phyloP scores from a whole-genome alignment of 2,113 vertebrate genomes.

The Macquaria australasica region DNA sequence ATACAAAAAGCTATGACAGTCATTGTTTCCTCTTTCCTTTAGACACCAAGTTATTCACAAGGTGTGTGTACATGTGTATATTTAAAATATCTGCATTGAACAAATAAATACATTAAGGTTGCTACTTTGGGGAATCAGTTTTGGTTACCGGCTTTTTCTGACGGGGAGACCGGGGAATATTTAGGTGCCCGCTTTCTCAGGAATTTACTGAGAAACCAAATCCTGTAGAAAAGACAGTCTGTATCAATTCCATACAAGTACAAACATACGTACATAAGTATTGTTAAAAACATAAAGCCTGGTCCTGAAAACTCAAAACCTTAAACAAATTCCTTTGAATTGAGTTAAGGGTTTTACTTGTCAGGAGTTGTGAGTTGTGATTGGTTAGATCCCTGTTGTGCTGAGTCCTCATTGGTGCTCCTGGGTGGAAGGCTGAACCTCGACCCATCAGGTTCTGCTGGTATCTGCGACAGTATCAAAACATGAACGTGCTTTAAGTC shows the following conservation, averaged over 20 bases:
- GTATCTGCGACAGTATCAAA: constrained; percentile 39
- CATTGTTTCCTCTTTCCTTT: not conserved
- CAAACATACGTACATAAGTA: too few relatives aligned
- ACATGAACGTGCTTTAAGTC: not conserved
- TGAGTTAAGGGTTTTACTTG: constrained; percentile 77
- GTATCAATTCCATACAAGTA: constrained; percentile 1
- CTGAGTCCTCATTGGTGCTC: constrained; percentile 58
- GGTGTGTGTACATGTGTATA: not conserved
- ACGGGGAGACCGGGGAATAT: not conserved
- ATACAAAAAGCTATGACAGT: not conserved
- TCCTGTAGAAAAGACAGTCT: constrained; percentile 59
- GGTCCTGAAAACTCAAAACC: not conserved
- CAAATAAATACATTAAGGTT: not conserved
- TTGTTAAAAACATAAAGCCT: not conserved
- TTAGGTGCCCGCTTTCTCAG: constrained; percentile 71
- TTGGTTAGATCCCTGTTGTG: constrained; percentile 7
- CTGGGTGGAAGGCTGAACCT: constrained; percentile 76
- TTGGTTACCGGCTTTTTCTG: constrained; percentile 63
- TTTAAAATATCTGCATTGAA: not conserved
- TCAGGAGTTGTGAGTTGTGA: constrained; percentile 82
- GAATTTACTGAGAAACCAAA: constrained; percentile 75
- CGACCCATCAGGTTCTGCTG: constrained; percentile 68
- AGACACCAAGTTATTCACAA: not conserved
- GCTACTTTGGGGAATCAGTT: not conserved
- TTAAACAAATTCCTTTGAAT: not conserved